These are phyloP conservation scores for Drosophila pseudoobscura DNA, from an alignment of 1,140 invertebrate genomes.

Conservation along the genomic window DNA sequence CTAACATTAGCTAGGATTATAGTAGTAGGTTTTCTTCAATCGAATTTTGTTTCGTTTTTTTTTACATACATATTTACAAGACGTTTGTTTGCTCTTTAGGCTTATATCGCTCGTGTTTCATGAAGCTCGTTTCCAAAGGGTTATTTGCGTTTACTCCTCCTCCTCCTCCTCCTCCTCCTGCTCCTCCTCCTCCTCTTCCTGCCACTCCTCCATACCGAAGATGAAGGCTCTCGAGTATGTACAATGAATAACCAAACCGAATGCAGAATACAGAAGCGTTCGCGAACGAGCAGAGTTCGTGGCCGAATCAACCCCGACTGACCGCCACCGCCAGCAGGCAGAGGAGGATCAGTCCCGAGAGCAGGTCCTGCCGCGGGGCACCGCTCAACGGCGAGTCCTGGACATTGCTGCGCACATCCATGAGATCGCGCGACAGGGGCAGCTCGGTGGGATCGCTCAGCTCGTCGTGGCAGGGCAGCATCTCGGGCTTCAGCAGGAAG, in stretches of 20 bases:
- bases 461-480: constrained; percentile 87
- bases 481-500: constrained; percentile 86
- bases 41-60: constrained; percentile 36
- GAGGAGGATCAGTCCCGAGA: constrained; percentile 6
- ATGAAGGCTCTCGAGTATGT: constrained; percentile 31
- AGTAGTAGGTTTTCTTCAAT: constrained; percentile 39
- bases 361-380: constrained; percentile 1
- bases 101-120: constrained; percentile 12
- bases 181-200: too few relatives aligned
- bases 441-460: constrained; percentile 86
- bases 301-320: constrained; percentile 50
- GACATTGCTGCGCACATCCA: constrained; percentile 78
- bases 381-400: constrained; percentile 54
- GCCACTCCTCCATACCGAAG: not conserved
- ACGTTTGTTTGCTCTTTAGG: constrained; percentile 7
- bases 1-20: constrained; percentile 67
- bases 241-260: constrained; percentile 40
- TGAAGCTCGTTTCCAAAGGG: constrained; percentile 73
- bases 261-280: not conserved
- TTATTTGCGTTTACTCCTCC: constrained; percentile 21
- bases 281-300: not conserved
- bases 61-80: constrained; percentile 24
- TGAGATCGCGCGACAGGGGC: constrained; percentile 84
- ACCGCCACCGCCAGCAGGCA: constrained; percentile 22
- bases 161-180: not conserved